These are phyloP conservation scores for Pristionchus arcanus DNA, from an alignment of 2,888 invertebrate genomes.

Conservation along the genomic window DNA sequence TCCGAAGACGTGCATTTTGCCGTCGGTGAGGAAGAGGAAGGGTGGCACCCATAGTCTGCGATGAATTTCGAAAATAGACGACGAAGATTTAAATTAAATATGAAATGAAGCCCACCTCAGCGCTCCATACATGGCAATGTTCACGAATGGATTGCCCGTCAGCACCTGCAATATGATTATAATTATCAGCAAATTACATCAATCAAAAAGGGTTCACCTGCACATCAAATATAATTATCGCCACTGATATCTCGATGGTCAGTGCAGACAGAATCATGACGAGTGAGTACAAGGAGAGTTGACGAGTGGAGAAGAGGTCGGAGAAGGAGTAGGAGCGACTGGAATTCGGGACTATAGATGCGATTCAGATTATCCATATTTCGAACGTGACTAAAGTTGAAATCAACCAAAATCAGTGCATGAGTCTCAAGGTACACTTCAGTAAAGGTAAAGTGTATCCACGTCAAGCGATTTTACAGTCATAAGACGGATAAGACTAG, in stretches of 20 bases:
- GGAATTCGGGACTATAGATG: too few relatives aligned
- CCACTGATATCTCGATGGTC: slow-evolving; percentile 63
- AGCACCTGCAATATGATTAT: slow-evolving; percentile 57
- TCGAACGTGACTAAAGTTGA: too few relatives aligned
- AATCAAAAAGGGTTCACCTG: slow-evolving; percentile 56
- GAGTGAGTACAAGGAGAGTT: slow-evolving; percentile 64
- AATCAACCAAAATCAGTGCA: too few relatives aligned
- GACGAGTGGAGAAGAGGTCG: slow-evolving; percentile 61
- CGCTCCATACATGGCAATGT: slow-evolving; percentile 66
- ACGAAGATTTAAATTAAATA: too few relatives aligned
- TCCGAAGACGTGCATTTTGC: slow-evolving; percentile 60
- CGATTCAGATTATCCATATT: too few relatives aligned
- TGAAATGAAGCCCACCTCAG: slow-evolving; percentile 29
- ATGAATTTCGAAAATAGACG: too few relatives aligned
- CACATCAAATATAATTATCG: slow-evolving; percentile 67
- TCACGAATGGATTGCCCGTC: slow-evolving; percentile 68
- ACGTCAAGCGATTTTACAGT: too few relatives aligned
- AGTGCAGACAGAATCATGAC: slow-evolving; percentile 67
- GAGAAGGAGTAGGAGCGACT: slow-evolving; percentile 61
- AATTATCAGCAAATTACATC: neutral
- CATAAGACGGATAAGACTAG: too few relatives aligned
- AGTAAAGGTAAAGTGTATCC: too few relatives aligned
- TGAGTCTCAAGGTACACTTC: too few relatives aligned
- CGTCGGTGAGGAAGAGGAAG: slow-evolving; percentile 64
- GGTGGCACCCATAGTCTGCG: slow-evolving; percentile 66